Base-by-base conservation (phyloP, 2,113 vertebrate species). In the Rhineura floridana region DNA sequence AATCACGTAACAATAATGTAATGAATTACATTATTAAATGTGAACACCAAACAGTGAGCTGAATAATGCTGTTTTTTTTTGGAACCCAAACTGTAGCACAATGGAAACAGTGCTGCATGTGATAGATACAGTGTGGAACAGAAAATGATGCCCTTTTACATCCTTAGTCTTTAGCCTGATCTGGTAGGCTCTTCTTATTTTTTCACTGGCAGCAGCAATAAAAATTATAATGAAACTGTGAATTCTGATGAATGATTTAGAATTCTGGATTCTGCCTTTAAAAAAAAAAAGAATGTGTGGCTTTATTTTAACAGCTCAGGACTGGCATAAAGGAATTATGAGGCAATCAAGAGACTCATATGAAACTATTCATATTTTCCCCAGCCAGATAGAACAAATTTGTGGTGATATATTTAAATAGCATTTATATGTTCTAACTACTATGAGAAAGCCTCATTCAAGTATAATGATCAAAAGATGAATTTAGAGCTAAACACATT, bases 211-310 rank as follows among this genome's bases (percentile, higher is more conserved):
- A 52, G 44, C 59, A 93, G 44, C 44, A 93, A 87, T 93, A 91
- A 91, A 91, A 90, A 84, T 94, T 90, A 86, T 93, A 88, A 62
- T 88, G 77, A 23, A 67, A 83, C 86, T 90, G 92, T 48, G 78
- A 90, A 81, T 78, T 44, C 63, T 85, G 75, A 65, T 65, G 67
- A 50, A 83, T 50, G 6, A 2, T 69, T n/a, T 91, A 86, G 63
- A 1, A 23, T 42, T 9, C 72, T 91, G 79, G 15, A 91, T 84
- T 93, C n/a, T 90, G 72, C 79, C 80, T 90, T 92, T 83, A 63
- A 92, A 95, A 87, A 92, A 93, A 81, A 87, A n/a, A 67, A 8
- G 6, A n/a, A 70, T 62, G 6, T 12, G 87, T 90, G 85, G 39
- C 84, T 80, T 87, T 17, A 85, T 77, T 63, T 63, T 86, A 77